These are phyloP conservation scores for Clarias gariepinus DNA, from an alignment of 2,113 vertebrate species.

Conservation along the genomic window DNA sequence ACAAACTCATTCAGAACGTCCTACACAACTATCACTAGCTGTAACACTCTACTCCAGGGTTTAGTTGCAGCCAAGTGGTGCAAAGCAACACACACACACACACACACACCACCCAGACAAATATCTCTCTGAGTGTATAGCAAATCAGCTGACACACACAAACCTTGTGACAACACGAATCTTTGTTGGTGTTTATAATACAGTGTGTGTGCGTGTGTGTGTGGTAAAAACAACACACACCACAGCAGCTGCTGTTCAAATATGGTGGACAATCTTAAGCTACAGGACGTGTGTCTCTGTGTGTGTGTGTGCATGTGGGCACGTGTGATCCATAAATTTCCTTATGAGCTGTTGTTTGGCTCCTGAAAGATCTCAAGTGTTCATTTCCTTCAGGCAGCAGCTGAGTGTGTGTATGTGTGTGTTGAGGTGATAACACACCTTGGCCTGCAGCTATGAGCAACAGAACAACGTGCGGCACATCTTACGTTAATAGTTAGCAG, in stretches of 20 bases:
- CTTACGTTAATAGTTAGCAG: not conserved
- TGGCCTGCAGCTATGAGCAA: not conserved
- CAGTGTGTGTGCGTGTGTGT: slow-evolving; percentile 5
- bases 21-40: not conserved
- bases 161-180: too few relatives aligned
- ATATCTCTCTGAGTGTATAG: slow-evolving; percentile 70
- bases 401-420: not conserved
- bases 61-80: slow-evolving; percentile 61
- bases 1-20: not conserved
- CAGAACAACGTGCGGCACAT: not conserved
- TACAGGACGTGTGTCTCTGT: not conserved
- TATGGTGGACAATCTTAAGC: not conserved
- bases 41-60: slow-evolving; percentile 63
- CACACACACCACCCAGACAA: slow-evolving; percentile 72
- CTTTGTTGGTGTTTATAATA: slow-evolving; percentile 47
- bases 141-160: slow-evolving; percentile 72
- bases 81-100: slow-evolving; percentile 75
- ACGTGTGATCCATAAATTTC: slow-evolving; percentile 8
- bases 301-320: not conserved
- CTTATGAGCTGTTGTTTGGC: not conserved
- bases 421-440: not conserved
- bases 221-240: slow-evolving; percentile 17
- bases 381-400: slow-evolving; percentile 64
- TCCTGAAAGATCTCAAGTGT: slow-evolving; percentile 66
- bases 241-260: not conserved